Percentiles rank a stretch among this genome's conserved stretches.
Conservation (phyloP, 1,140 invertebrate species). For the Lanistes nyassanus region DNA sequence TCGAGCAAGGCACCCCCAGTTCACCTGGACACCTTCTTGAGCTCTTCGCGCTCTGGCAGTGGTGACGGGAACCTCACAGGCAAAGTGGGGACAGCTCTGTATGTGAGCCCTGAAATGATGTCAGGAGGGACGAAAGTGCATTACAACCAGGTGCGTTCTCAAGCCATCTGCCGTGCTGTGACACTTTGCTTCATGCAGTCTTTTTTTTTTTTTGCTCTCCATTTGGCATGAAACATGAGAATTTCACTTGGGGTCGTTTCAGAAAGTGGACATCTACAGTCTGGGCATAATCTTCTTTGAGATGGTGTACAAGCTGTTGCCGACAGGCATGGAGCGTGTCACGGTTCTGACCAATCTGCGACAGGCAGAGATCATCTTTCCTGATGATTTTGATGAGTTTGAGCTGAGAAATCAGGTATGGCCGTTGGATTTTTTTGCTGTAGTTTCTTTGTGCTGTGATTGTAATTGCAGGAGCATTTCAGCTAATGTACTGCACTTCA, state of each 20-base stretch:
- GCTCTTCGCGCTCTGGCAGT: conserved; percentile 47
- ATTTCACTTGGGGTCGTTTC: conserved; percentile 23
- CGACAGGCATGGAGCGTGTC: conserved; percentile 89
- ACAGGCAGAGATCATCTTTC: conserved; percentile 75
- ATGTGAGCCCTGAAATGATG: conserved; percentile 93
- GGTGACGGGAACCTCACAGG: conserved; percentile 72
- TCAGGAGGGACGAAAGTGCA: conserved; percentile 63
- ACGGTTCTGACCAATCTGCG: conserved; percentile 79
- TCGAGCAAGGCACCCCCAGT: conserved; percentile 30
- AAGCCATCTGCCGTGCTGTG: no score
- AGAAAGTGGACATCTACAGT: conserved; percentile 86
- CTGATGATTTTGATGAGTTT: conserved; percentile 71
- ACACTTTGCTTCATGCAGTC: no score
- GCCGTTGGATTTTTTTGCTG: no score
- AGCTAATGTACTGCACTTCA: no score
- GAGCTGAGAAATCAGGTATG: neutral
- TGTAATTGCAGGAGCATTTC: no score
- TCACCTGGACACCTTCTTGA: conserved; percentile 35
- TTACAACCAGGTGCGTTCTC: conserved; percentile 59
- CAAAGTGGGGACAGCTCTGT: conserved; percentile 91
- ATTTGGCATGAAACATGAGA: no score
- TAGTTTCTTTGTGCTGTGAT: no score
- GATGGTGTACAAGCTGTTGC: conserved; percentile 87
- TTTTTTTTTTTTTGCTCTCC: no score
- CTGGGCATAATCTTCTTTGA: conserved; percentile 69